A percentile compares a stretch with the other conserved stretches of the same genome.
These are phyloP conservation scores for Eustalomyia histrio DNA, from an alignment of 2,888 invertebrate genomes.

Conservation along the genomic window DNA sequence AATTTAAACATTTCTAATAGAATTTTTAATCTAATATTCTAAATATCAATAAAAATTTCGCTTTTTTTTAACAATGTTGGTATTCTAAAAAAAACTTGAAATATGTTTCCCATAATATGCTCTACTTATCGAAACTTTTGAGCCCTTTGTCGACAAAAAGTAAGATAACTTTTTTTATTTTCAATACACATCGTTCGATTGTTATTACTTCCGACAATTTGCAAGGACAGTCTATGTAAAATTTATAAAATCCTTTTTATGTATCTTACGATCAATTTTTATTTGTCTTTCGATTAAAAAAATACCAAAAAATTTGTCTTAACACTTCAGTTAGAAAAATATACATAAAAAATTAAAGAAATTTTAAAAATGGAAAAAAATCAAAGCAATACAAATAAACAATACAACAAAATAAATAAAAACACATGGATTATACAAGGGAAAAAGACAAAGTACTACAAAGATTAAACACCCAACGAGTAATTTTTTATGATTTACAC, in stretches of 20 bases:
- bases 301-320: conserved; percentile 57
- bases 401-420: conserved; percentile 35
- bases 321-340: conserved; percentile 61
- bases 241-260: conserved; percentile 56
- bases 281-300: conserved; percentile 51
- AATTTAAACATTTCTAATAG: too few relatives aligned
- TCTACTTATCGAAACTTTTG: too few relatives aligned
- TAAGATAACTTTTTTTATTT: too few relatives aligned
- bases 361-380: conserved; percentile 46
- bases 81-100: too few relatives aligned
- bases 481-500: conserved; percentile 51
- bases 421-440: neutral
- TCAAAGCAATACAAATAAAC: conserved; percentile 61
- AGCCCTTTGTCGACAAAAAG: too few relatives aligned
- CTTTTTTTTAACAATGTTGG: too few relatives aligned
- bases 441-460: neutral
- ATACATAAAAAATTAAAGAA: conserved; percentile 54
- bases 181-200: too few relatives aligned
- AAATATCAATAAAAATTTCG: too few relatives aligned
- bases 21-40: too few relatives aligned
- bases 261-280: conserved; percentile 48
- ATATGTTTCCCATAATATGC: too few relatives aligned
- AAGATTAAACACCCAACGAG: conserved; percentile 33
- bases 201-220: too few relatives aligned
- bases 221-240: too few relatives aligned